Evolutionary conservation across 30 jellyfish, hydroid and myxozoan species (phyloP).

Genomic region (Morbakka virulenta): DNA sequence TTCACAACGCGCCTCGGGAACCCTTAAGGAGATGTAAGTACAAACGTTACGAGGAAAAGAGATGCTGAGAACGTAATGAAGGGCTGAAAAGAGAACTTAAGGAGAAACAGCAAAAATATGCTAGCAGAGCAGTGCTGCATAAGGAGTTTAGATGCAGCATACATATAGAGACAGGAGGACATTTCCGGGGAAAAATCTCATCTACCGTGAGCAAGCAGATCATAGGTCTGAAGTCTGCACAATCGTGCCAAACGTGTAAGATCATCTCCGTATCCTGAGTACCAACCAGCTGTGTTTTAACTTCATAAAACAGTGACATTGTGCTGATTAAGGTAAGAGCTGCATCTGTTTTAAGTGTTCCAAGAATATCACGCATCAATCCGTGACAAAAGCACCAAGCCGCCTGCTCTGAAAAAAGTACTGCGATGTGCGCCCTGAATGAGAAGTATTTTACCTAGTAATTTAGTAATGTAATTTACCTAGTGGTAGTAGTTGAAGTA

Average conservation of each 20-base stretch:
- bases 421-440: not conserved
- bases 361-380: constrained; percentile 65
- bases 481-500: constrained; percentile 45
- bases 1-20: no score
- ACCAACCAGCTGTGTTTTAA: constrained; percentile 40
- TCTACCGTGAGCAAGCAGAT: constrained; percentile 36
- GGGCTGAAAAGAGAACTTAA: no score
- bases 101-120: no score
- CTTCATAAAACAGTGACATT: constrained; percentile 46
- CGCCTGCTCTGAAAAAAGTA: constrained; percentile 7
- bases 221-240: constrained; percentile 45
- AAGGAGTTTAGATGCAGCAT: constrained; percentile 11
- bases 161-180: constrained; percentile 9
- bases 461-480: no score
- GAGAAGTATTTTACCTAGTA: not conserved
- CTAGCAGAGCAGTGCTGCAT: no score
- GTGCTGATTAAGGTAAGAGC: constrained; percentile 50
- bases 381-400: constrained; percentile 39
- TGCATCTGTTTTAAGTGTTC: constrained; percentile 38
- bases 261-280: constrained; percentile 10
- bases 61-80: no score
- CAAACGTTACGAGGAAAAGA: no score
- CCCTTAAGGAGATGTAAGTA: no score
- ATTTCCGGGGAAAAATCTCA: constrained; percentile 6
- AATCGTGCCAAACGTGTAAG: constrained; percentile 12